Base-by-base conservation (phyloP, 2,888 invertebrate species). In the Platycheirus rosarum region DNA sequence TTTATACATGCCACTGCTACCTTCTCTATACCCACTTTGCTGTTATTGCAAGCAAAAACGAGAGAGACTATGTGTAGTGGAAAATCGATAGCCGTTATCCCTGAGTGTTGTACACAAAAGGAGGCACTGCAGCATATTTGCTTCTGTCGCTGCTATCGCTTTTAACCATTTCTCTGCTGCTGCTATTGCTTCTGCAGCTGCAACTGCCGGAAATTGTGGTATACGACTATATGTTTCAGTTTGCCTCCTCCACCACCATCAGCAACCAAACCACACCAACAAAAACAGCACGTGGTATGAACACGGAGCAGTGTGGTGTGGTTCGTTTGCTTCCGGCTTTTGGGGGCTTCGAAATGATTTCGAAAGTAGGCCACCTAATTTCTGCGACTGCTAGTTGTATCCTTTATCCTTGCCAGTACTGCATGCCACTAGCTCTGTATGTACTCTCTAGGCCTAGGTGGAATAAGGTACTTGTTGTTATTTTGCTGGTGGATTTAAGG, bases 361-460 rank as follows among this genome's bases (percentile, higher is more conserved):
- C 48, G 18, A 74, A 79, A 74, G 78, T 79, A 79, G 78, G 78
- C 78, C 78, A 79, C 78, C 78, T 74, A 79, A 74, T 79, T 74
- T 79, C 48, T 51, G 48, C 55, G 62, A 63, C 74, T 68, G 40
- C n/a, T 60, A 2, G 20, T 35, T 42, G 8, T 53, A 44, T 68
- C 60, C 40, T 26, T 57, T 69, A 32, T 46, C 48, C 46, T 53
- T 53, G 20, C 20, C 18, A n/a, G n/a, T n/a, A 7, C 20, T 46
- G 13, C 23, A 14, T 57, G 23, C 53, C 53, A 37, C 20, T 18
- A 46, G 9, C 9, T 65, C 9, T n/a, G n/a, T 76, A 55, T 77
- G 26, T 70, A 70, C 23, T 13, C 57, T 53, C 40, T 53, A 57
- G 40, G 23, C 57, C 40, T 14, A 23, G 23, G 55, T 37, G 8